phyloP scores from a whole-genome alignment of 2,888 invertebrate genomes.

The Leucania comma region DNA sequence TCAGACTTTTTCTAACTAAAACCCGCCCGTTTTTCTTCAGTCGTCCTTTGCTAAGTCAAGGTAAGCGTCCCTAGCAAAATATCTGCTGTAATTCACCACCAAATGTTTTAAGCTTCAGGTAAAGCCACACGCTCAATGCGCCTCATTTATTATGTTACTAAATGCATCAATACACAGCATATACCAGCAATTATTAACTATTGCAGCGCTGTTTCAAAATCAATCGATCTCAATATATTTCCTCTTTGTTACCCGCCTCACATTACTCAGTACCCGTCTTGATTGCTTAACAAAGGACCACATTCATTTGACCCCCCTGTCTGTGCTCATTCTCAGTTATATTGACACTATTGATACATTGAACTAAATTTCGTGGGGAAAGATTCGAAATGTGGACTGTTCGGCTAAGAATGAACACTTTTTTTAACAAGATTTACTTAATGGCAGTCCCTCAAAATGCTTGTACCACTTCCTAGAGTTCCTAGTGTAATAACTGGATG shows the following conservation, averaged over 20 bases:
- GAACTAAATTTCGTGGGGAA: constrained; percentile 48
- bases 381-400: too few species aligned
- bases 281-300: constrained; percentile 71
- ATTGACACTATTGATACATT: constrained; percentile 76
- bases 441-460: too few species aligned
- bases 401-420: neutral
- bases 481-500: too few species aligned
- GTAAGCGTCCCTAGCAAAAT: too few species aligned
- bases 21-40: too few species aligned
- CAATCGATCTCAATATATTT: constrained; percentile 32
- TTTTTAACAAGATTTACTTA: too few species aligned
- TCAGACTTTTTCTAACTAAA: too few species aligned
- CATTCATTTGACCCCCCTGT: constrained; percentile 73
- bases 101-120: too few species aligned
- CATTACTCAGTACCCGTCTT: constrained; percentile 35
- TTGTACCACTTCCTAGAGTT: too few species aligned
- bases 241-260: constrained; percentile 13
- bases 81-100: too few species aligned
- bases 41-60: too few species aligned
- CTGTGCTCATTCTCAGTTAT: constrained; percentile 72
- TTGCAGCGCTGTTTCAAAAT: constrained; percentile 4
- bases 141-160: neutral
- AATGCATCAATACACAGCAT: neutral
- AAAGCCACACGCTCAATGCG: neutral
- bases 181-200: neutral